Percentiles rank a stretch among this genome's conserved stretches.
These are phyloP conservation scores for Toxotes jaculatrix DNA, from an alignment of 2,113 vertebrate genomes.

Conservation along the genomic window DNA sequence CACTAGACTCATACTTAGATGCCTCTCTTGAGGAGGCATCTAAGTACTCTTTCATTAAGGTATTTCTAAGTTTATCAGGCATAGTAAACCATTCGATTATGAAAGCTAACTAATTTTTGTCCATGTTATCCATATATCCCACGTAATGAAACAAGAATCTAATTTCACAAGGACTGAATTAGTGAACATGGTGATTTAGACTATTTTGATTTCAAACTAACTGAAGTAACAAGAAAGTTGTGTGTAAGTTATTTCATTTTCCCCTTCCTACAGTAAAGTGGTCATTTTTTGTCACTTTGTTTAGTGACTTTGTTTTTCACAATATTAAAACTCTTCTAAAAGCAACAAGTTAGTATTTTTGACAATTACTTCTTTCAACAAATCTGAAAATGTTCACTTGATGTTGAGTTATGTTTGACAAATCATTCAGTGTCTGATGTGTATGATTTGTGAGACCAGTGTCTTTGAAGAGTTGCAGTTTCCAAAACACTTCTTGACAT, in stretches of 20 bases:
- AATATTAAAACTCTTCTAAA: neutral
- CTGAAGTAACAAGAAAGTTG: neutral
- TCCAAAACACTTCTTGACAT: slow-evolving; percentile 62
- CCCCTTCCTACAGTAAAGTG: neutral
- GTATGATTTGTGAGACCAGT: slow-evolving; percentile 56
- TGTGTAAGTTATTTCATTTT: no score
- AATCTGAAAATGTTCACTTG: slow-evolving; percentile 18
- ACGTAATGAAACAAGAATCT: neutral
- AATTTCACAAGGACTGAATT: neutral
- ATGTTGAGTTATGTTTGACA: slow-evolving; percentile 26
- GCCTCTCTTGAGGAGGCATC: neutral
- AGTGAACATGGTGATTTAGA: neutral
- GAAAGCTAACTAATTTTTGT: neutral
- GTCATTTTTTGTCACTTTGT: neutral
- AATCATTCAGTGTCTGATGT: slow-evolving; percentile 29
- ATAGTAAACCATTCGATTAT: neutral
- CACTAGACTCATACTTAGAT: neutral
- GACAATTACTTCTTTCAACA: slow-evolving; percentile 3
- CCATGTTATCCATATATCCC: neutral
- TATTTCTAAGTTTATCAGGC: slow-evolving; percentile 13
- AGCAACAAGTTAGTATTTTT: neutral
- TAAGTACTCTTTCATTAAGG: neutral
- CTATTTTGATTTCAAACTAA: neutral
- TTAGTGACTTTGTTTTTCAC: neutral
- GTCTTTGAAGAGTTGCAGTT: slow-evolving; percentile 58